phyloP scores from a whole-genome alignment of 2,888 invertebrate species.

The Boloria euphrosyne region DNA sequence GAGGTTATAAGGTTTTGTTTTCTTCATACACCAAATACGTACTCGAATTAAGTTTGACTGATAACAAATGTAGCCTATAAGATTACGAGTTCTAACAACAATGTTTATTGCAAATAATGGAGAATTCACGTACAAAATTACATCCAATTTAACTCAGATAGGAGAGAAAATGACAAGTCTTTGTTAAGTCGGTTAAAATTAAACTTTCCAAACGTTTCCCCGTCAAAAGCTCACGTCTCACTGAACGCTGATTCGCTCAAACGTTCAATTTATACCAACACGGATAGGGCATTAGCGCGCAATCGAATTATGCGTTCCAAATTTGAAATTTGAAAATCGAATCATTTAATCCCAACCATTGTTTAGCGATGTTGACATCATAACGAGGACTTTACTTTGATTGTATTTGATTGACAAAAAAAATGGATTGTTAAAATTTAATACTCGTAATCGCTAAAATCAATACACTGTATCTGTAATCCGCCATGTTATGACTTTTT shows the following conservation, averaged over 20 bases:
- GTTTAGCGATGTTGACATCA: constrained; percentile 52
- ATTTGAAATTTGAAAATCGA: constrained; percentile 73
- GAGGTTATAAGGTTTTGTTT: too few relatives aligned
- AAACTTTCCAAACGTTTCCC: constrained; percentile 27
- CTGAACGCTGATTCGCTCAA: constrained; percentile 64
- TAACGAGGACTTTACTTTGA: constrained; percentile 37
- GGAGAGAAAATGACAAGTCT: constrained; percentile 8
- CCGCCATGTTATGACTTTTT: not conserved
- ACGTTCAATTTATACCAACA: constrained; percentile 70
- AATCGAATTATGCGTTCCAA: constrained; percentile 70
- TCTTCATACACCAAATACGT: too few relatives aligned
- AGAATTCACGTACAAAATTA: constrained; percentile 10
- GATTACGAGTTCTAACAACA: constrained; percentile 31
- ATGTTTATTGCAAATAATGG: constrained; percentile 40
- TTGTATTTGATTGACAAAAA: not conserved
- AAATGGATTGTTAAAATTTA: too few relatives aligned
- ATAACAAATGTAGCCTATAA: too few relatives aligned
- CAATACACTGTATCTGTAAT: not conserved
- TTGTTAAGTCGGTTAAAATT: constrained; percentile 22
- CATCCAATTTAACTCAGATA: constrained; percentile 7
- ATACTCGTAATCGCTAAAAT: not conserved
- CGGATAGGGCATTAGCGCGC: constrained; percentile 70
- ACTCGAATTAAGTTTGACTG: too few relatives aligned
- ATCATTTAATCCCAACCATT: constrained; percentile 58
- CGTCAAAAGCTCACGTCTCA: constrained; percentile 53